Evolutionary conservation across 2,113 vertebrate species (phyloP).

Genomic region (Ardeotis arabs): DNA sequence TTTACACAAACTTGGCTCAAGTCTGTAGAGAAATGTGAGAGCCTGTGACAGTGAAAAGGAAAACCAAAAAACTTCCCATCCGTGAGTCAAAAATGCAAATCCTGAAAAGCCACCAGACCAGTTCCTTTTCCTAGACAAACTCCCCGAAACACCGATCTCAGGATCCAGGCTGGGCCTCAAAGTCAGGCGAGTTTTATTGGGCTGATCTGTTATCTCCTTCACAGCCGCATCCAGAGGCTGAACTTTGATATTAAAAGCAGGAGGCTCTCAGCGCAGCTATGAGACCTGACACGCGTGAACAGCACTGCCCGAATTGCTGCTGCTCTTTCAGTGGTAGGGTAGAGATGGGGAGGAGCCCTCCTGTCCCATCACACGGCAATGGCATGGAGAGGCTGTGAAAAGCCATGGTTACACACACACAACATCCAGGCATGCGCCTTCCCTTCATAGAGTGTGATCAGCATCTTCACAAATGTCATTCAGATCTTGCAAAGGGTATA

Average conservation of each 20-base stretch:
- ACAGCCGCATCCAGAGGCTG: not conserved
- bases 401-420: not conserved
- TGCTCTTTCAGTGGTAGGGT: not conserved
- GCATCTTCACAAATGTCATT: not conserved
- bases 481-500: not conserved
- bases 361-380: not conserved
- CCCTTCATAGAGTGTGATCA: not conserved
- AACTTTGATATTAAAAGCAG: constrained; percentile 52
- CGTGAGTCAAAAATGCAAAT: constrained; percentile 55
- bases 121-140: constrained; percentile 59
- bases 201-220: not conserved
- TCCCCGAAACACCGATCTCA: not conserved
- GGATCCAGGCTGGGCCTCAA: not conserved
- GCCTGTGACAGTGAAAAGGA: constrained; percentile 17
- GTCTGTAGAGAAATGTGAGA: constrained; percentile 37
- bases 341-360: not conserved
- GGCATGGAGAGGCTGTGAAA: not conserved
- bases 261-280: not conserved
- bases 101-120: constrained; percentile 45
- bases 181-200: not conserved
- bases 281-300: not conserved
- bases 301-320: accelerated
- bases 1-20: constrained; percentile 38
- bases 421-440: not conserved
- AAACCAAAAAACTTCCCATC: constrained; percentile 35